Evolutionary conservation across 2,797 vertebrate genomes (phyloP), one percentile per base, ranked within the genome.

Genomic region (Bradypodion pumilum): DNA sequence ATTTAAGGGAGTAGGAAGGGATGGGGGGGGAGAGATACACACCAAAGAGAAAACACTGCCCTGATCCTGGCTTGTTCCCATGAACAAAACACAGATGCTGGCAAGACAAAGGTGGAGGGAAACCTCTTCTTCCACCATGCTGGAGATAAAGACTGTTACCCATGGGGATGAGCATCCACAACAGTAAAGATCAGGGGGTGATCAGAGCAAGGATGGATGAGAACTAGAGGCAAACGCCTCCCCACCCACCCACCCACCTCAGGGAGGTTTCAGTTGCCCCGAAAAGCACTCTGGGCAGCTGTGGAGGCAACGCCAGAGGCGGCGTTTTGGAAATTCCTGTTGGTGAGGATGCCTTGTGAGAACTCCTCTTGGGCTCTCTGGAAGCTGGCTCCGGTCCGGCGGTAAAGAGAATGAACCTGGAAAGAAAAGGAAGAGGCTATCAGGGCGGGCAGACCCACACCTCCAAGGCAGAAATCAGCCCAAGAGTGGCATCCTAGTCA

Each of bases 331-430:
- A 99, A 97, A 87, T 94, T 95, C 81, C 97, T 96, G 92, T 90
- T 99, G 93, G 94, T 97, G 88, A 99, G 92, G 88, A 99, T 97
- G 37, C 98, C 99, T 90, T 98, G 97, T n/a, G 99, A 99, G 82
- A 99, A 98, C 81, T 99, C 98, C 86, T 99, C 97, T 93, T 99
- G 98, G 1, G 98, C 99, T 91, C 98, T 98, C 65, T 98, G 97
- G 96, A 99, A 99, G 89, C 97, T 99, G 93, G 99, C 98, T 6
- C 98, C 98, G 0, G 98, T 98, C 78, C 96, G 96, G 27, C 98
- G 98, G 84, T 99, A 99, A 87, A 97, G 90, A 79, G 97, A 95
- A 65, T 99, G 99, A 65, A 99, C 98, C 99, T 99, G 92, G 7
- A 27, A n/a, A 40, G 0, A 3, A 68, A 52, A 0, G 63, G 0